A percentile compares a stretch with the other conserved stretches of the same genome.
phyloP scores from a whole-genome alignment of 2,888 invertebrate species.

The Melieria picta region DNA sequence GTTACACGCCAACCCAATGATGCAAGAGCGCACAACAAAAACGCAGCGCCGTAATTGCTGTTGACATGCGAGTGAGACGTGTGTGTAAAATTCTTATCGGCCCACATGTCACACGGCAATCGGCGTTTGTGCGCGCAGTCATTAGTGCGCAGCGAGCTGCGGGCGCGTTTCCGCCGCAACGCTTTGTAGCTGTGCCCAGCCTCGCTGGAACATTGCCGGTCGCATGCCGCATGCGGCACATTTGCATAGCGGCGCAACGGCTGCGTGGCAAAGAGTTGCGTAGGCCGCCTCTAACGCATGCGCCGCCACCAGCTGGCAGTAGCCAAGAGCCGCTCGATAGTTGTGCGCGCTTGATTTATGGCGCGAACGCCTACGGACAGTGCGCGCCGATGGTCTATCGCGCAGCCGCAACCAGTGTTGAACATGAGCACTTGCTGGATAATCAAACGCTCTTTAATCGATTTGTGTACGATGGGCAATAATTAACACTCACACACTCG shows the following conservation, averaged over 20 bases:
- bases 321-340: too few species aligned
- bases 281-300: constrained; percentile 4
- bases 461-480: constrained; percentile 24
- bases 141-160: neutral
- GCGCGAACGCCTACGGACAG: too few species aligned
- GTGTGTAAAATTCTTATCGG: constrained; percentile 22
- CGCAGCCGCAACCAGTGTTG: neutral
- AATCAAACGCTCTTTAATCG: constrained; percentile 46
- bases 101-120: constrained; percentile 17
- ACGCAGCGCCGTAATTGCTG: neutral
- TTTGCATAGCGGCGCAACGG: neutral
- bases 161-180: constrained; percentile 17
- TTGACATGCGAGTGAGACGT: too few species aligned
- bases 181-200: constrained; percentile 5
- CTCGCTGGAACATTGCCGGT: neutral
- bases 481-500: neutral
- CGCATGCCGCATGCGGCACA: neutral
- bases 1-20: neutral
- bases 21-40: constrained; percentile 6
- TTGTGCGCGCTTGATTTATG: too few species aligned
- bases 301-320: neutral
- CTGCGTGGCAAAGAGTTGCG: neutral
- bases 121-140: neutral
- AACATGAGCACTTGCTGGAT: constrained; percentile 4
- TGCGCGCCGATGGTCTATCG: neutral